These are phyloP conservation scores for Tapirus indicus DNA, from an alignment of 2,797 vertebrate genomes.

Conservation along the genomic window DNA sequence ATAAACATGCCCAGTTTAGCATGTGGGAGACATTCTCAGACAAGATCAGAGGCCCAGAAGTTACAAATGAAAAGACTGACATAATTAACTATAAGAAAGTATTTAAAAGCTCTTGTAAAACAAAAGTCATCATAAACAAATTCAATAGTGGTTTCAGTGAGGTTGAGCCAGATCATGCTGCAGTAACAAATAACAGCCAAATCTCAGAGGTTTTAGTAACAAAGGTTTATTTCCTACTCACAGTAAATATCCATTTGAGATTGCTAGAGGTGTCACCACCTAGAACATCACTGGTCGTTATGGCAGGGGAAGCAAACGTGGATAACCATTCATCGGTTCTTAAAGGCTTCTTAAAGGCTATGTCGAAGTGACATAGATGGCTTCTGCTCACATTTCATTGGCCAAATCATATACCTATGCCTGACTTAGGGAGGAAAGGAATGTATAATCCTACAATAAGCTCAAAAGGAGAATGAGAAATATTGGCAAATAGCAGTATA, in stretches of 20 bases:
- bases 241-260: fast-evolving
- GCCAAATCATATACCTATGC: fast-evolving
- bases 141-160: fast-evolving
- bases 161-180: fast-evolving
- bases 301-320: too few relatives aligned
- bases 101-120: background rate
- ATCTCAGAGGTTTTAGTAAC: background rate
- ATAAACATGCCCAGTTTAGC: too few relatives aligned
- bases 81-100: background rate
- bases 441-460: fast-evolving
- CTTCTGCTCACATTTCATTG: background rate
- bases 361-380: too few relatives aligned
- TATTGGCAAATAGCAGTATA: fast-evolving
- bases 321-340: too few relatives aligned
- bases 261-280: too few relatives aligned
- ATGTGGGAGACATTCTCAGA: background rate
- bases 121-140: background rate
- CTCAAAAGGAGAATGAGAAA: background rate
- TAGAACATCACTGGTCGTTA: fast-evolving
- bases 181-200: fast-evolving
- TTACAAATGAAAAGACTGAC: background rate
- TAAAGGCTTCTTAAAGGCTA: background rate
- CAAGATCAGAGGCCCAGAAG: background rate
- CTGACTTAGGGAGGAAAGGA: background rate
- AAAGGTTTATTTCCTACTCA: background rate